Base-by-base conservation (phyloP, 2,888 invertebrate genomes). In the Copidosoma aretas region DNA sequence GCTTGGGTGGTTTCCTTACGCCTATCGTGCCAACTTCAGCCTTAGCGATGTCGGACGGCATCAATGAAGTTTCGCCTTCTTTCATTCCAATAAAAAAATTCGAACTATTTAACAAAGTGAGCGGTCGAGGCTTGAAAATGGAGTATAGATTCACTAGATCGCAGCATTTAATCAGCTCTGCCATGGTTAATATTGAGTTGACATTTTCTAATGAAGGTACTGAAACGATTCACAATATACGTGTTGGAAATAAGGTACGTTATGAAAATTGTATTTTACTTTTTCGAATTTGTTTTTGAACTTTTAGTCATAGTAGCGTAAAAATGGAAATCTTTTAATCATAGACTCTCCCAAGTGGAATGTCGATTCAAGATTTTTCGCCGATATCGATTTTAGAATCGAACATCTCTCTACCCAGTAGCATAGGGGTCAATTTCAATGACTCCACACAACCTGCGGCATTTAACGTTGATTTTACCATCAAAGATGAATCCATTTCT, bases 391-490 rank as follows among this genome's bases (percentile, higher is more conserved):
- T 82, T 5, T 84, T 97, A 32, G 86, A 88, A 10, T 87, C 91
- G 0, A 89, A 89, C 60, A 88, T 88, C 32, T 86, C 88, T n/a
- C 85, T 89, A 43, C 87, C 89, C 22, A 89, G 89, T 5, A 89
- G 91, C 0, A 81, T 97, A 74, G 96, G 96, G 19, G 89, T 97
- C 5, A 95, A 97, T 86, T 97, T 95, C 84, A 94, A 94, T 70
- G 97, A 97, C 84, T 93, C 95, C 21, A 95, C 93, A 62, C 95
- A 97, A 82, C 90, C 95, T 0, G 91, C 94, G 1, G 90, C 90
- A 73, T 92, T 97, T 82, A 91, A 93, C 77, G 86, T 97, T 60
- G 82, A 86, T 52, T 90, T 91, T 76, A 89, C 88, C 17, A 75
- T 79, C 22, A 78, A 76, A 10, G 82, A 82, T 21, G 81, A 83